These are phyloP conservation scores for Drosophila suzukii DNA, from an alignment of 1,140 invertebrate genomes.

Conservation along the genomic window DNA sequence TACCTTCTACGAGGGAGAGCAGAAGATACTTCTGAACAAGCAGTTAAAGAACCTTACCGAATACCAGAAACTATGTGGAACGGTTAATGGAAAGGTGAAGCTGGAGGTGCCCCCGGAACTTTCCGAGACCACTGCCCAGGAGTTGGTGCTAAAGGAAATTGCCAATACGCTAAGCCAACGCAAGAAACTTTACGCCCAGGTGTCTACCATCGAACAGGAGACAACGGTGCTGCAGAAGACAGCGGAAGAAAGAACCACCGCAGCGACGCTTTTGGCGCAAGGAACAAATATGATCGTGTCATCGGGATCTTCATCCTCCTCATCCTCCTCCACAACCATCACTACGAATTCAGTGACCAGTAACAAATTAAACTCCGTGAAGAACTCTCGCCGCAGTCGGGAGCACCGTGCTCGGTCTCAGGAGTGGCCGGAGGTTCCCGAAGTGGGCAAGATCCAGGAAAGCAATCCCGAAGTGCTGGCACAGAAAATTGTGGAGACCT, in stretches of 20 bases:
- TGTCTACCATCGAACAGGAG: conserved; percentile 90
- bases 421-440: conserved; percentile 95
- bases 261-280: conserved; percentile 84
- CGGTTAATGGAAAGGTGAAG: conserved; percentile 70
- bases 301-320: conserved; percentile 36
- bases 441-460: conserved; percentile 95
- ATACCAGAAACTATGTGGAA: conserved; percentile 85
- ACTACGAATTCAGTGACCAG: conserved; percentile 29
- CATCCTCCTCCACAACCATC: conserved; percentile 33
- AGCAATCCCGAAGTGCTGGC: conserved; percentile 95
- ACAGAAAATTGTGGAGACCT: conserved; percentile 94
- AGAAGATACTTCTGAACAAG: conserved; percentile 88
- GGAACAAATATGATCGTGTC: conserved; percentile 82
- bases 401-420: conserved; percentile 92
- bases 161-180: conserved; percentile 91
- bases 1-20: conserved; percentile 87
- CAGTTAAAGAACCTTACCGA: conserved; percentile 85
- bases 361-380: conserved; percentile 68
- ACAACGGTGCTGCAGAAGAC: conserved; percentile 90
- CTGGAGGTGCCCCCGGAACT: conserved; percentile 75
- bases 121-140: conserved; percentile 89
- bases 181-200: conserved; percentile 92
- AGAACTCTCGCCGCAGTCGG: conserved; percentile 87
- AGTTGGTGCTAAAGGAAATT: conserved; percentile 93
- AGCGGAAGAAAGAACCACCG: conserved; percentile 87